Evolutionary conservation across 2,797 vertebrate species (phyloP).

Genomic region (Acomys russatus): DNA sequence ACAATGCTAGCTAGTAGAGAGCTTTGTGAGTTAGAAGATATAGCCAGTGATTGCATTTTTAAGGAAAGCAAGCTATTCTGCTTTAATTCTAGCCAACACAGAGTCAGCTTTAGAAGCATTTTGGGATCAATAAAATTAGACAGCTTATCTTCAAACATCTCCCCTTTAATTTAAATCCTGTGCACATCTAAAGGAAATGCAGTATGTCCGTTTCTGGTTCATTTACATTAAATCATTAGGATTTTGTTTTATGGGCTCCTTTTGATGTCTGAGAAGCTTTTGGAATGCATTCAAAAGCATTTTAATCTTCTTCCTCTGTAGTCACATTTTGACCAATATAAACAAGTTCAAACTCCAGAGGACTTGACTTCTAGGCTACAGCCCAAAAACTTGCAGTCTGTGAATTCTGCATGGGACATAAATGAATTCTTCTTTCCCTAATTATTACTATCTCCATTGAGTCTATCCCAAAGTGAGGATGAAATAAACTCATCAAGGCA

Average conservation of each 20-base stretch:
- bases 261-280: slow-evolving; percentile 81
- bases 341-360: slow-evolving; percentile 77
- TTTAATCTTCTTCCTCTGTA: slow-evolving; percentile 72
- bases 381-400: slow-evolving; percentile 49
- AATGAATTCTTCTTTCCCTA: slow-evolving; percentile 63
- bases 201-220: slow-evolving; percentile 76
- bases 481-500: slow-evolving; percentile 62
- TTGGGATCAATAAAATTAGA: slow-evolving; percentile 55
- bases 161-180: slow-evolving; percentile 68
- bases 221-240: slow-evolving; percentile 82
- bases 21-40: slow-evolving; percentile 47
- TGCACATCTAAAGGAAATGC: slow-evolving; percentile 74
- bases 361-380: slow-evolving; percentile 65
- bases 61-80: slow-evolving; percentile 49
- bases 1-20: neutral
- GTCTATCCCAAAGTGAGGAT: neutral
- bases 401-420: slow-evolving; percentile 59
- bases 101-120: slow-evolving; percentile 60
- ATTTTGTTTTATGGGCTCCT: slow-evolving; percentile 75
- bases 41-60: neutral
- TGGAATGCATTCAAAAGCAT: slow-evolving; percentile 79
- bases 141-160: slow-evolving; percentile 68
- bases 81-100: slow-evolving; percentile 55
- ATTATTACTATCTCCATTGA: slow-evolving; percentile 52
- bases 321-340: slow-evolving; percentile 78